These are phyloP conservation scores for Galeopsomyia nigrocyanea DNA, from an alignment of 2,888 invertebrate genomes.

Conservation along the genomic window DNA sequence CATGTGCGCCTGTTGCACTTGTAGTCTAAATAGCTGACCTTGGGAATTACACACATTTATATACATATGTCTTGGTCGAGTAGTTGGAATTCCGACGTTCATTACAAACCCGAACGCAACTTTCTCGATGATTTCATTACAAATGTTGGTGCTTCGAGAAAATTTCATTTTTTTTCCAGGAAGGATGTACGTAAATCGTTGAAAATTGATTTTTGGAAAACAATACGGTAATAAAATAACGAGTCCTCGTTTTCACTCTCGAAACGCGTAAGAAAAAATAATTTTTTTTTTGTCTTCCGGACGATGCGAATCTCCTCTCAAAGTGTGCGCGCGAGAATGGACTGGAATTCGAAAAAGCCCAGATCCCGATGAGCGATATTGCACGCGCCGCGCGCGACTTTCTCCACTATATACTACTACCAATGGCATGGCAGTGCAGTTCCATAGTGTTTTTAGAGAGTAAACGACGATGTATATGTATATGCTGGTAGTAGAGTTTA, in stretches of 20 bases:
- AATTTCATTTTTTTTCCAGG: too few species aligned
- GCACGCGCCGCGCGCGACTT: conserved; percentile 4
- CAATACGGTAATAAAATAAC: conserved; percentile 24
- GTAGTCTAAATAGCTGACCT: too few species aligned
- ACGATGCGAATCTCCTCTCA: background rate
- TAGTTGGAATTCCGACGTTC: conserved; percentile 13
- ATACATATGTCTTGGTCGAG: background rate
- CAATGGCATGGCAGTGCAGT: background rate
- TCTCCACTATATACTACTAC: too few species aligned
- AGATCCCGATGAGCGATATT: conserved; percentile 11
- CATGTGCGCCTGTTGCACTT: background rate
- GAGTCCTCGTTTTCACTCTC: too few species aligned
- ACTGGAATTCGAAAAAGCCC: conserved; percentile 24
- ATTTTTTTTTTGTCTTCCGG: too few species aligned
- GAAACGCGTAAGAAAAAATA: background rate
- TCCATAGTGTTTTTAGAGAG: conserved; percentile 1
- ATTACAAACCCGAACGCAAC: too few species aligned
- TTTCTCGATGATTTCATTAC: too few species aligned
- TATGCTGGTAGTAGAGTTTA: background rate
- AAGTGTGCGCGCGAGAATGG: conserved; percentile 17
- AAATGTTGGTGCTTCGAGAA: too few species aligned
- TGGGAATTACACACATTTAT: too few species aligned
- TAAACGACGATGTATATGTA: conserved; percentile 2
- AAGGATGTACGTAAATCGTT: too few species aligned
- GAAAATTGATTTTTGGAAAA: background rate